These are phyloP conservation scores for Proterorhinus semilunaris DNA, from an alignment of 2,113 vertebrate species.

Conservation along the genomic window DNA sequence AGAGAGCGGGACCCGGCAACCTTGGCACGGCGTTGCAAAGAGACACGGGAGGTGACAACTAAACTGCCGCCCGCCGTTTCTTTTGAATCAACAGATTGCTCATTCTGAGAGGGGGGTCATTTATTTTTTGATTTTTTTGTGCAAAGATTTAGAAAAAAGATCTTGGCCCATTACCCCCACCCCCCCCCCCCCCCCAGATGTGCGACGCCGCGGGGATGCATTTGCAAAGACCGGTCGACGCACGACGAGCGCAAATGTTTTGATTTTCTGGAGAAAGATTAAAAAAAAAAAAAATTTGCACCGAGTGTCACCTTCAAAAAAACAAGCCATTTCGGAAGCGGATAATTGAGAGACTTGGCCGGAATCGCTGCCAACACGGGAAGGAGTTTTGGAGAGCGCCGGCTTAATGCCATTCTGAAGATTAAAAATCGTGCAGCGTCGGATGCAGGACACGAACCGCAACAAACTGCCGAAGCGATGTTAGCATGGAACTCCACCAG, in stretches of 20 bases:
- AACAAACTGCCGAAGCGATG: neutral
- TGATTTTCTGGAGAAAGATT: conserved; percentile 6
- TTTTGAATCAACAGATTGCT: conserved; percentile 63
- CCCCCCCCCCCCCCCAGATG: conserved; percentile 5
- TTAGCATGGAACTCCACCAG: neutral
- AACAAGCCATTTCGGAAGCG: conserved; percentile 23
- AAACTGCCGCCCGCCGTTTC: neutral
- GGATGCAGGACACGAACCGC: neutral
- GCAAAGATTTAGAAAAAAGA: neutral
- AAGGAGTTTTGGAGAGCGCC: neutral
- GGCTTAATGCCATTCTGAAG: neutral
- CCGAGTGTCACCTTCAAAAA: neutral
- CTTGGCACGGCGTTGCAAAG: conserved; percentile 35
- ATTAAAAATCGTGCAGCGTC: no score
- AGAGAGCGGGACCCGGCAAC: conserved; percentile 58
- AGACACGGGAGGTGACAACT: conserved; percentile 1
- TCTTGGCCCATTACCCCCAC: conserved; percentile 12
- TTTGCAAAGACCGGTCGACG: conserved; percentile 2
- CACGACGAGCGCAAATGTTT: neutral
- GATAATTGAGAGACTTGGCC: conserved; percentile 11
- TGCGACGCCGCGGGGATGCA: conserved; percentile 2
- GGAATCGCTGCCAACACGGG: neutral
- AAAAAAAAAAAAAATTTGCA: neutral
- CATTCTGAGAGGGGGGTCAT: conserved; percentile 15
- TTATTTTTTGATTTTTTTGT: neutral